Evolutionary conservation across 2,797 vertebrate species (phyloP), one percentile per base, ranked within the genome.

Genomic region (Masticophis lateralis): DNA sequence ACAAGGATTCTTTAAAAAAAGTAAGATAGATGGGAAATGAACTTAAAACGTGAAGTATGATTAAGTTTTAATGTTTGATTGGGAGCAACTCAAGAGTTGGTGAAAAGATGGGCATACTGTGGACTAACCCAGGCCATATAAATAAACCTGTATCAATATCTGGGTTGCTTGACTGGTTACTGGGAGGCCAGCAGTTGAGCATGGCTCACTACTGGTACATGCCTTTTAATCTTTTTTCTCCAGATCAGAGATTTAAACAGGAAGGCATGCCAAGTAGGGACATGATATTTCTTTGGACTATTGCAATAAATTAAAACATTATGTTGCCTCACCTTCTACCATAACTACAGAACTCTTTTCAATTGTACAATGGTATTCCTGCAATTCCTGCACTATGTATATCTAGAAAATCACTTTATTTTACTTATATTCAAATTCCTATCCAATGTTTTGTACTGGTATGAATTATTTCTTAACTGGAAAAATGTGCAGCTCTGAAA

Each of bases 1-100:
- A 47, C 51, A 51, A 37, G 22, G 9, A 90, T 91, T 92, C 27
- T 88, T 51, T 88, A 13, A 12, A 93, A 74, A 37, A 37, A 74
- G n/a, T 16, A 55, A 95, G 93, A 91, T 87, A 83, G 83, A 93
- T 60, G n/a, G 22, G 86, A n/a, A 55, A 66, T 22, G 92, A 10
- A 25, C 22, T 90, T n/a, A 32, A 28, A 22, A 79, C 20, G 57
- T 28, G 11, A 74, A 55, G 11, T 56, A 28, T 8, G 20, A 5
- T 32, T 25, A 28, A 61, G 32, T 25, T 66, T 66, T 66, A 66
- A 66, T n/a, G 5, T 66, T 66, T 66, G 60, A 61, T 28, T 63
- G n/a, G 63, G 66, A 69, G n/a, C n/a, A 69, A 69, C 14, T 69
- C 66, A 69, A 32, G 66, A 32, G 14, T 69, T 69, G 63, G 28